These are phyloP conservation scores for Drosophila differens DNA, from an alignment of 2,888 invertebrate genomes.

Conservation along the genomic window DNA sequence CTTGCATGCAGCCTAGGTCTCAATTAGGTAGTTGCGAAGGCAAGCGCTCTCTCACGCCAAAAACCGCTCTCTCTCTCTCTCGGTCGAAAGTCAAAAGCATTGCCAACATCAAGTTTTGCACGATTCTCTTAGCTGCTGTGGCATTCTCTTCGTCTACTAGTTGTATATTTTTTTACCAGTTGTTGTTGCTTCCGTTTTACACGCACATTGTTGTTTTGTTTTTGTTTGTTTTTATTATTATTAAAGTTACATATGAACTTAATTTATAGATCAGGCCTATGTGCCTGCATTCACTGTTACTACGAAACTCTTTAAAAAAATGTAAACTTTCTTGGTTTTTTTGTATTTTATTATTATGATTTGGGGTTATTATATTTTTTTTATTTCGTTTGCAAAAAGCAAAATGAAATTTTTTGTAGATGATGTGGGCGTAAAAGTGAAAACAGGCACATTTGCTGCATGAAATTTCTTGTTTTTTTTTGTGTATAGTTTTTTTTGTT, in stretches of 20 bases:
- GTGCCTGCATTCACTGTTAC: constrained; percentile 51
- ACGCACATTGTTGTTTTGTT: constrained; percentile 48
- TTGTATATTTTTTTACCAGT: constrained; percentile 13
- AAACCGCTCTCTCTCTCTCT: constrained; percentile 24
- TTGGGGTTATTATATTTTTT: constrained; percentile 6
- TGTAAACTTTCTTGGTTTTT: constrained; percentile 21
- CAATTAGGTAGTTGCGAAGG: constrained; percentile 41
- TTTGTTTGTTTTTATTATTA: constrained; percentile 68
- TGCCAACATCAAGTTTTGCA: constrained; percentile 35
- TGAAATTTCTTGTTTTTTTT: constrained; percentile 58
- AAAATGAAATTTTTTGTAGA: constrained; percentile 43
- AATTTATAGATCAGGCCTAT: constrained; percentile 66
- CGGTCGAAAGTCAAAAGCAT: constrained; percentile 22
- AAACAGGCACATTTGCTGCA: constrained; percentile 51
- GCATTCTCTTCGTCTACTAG: constrained; percentile 47
- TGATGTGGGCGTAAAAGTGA: constrained; percentile 52
- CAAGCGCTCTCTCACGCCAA: constrained; percentile 48
- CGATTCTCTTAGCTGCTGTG: constrained; percentile 31
- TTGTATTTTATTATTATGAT: constrained; percentile 6
- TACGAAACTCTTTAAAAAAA: constrained; percentile 40
- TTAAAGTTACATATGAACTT: constrained; percentile 79
- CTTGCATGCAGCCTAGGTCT: constrained; percentile 44
- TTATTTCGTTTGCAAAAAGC: constrained; percentile 39
- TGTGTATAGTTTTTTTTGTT: constrained; percentile 65
- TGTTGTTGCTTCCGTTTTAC: constrained; percentile 42